phyloP scores from a whole-genome alignment of 2,113 vertebrate genomes.

The Aptenodytes patagonicus region DNA sequence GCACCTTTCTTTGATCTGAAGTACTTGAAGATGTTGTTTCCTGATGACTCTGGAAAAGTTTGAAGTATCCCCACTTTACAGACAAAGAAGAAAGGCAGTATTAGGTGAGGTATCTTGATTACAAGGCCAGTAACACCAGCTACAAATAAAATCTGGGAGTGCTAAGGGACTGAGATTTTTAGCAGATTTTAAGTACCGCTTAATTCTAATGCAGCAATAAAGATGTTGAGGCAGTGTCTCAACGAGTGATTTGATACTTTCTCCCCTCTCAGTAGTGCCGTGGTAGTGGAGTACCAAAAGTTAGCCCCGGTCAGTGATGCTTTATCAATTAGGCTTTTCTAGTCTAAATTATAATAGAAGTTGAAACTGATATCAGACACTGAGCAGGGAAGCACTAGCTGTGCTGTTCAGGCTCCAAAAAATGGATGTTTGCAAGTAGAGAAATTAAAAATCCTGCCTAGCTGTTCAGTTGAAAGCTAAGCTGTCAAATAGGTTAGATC shows the following conservation, averaged over 20 bases:
- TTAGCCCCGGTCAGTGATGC: not conserved
- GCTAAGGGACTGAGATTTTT: not conserved
- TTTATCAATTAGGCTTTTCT: not conserved
- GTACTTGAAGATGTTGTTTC: not conserved
- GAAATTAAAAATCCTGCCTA: not conserved
- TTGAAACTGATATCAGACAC: not conserved
- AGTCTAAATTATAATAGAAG: not conserved
- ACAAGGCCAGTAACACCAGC: not conserved
- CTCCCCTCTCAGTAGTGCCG: not conserved
- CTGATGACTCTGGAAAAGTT: not conserved
- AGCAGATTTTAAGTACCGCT: not conserved
- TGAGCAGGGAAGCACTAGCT: not conserved
- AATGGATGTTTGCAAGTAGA: not conserved
- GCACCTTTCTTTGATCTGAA: not conserved
- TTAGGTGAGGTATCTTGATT: not conserved
- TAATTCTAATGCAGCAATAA: not conserved
- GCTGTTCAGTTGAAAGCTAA: not conserved
- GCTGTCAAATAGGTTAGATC: not conserved
- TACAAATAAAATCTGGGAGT: not conserved
- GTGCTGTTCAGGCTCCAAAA: not conserved
- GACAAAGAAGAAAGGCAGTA: not conserved
- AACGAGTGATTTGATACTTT: not conserved
- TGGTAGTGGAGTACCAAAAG: not conserved
- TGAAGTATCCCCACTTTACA: not conserved
- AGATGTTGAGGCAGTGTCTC: not conserved